These are phyloP conservation scores for Amblyraja radiata DNA, from an alignment of 2,797 vertebrate species.

Conservation along the genomic window DNA sequence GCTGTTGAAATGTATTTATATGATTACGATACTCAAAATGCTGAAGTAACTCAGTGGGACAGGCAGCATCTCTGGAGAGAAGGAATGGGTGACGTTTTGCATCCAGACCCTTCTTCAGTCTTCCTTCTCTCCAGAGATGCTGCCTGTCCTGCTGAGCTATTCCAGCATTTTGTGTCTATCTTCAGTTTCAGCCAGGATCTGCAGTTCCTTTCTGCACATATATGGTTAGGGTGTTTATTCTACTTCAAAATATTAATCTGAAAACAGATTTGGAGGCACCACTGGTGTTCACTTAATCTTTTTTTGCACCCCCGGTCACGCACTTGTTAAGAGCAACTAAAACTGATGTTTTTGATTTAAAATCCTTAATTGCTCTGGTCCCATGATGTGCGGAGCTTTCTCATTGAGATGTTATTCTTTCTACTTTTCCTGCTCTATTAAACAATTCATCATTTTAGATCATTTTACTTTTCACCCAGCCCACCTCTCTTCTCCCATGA, in stretches of 20 bases:
- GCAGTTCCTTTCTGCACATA: too few relatives aligned
- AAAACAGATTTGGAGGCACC: background rate
- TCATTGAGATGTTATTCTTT: background rate
- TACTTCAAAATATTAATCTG: background rate
- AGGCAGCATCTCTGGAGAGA: too few relatives aligned
- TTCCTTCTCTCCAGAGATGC: too few relatives aligned
- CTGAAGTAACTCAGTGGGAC: too few relatives aligned
- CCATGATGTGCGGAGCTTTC: background rate
- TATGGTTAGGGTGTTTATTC: background rate
- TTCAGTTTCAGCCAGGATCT: too few relatives aligned
- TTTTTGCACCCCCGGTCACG: background rate
- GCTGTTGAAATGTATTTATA: background rate
- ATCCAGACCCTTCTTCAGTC: too few relatives aligned
- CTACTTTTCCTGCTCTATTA: background rate
- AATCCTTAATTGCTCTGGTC: background rate
- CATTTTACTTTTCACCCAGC: background rate
- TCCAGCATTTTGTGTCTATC: too few relatives aligned
- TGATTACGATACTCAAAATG: too few relatives aligned
- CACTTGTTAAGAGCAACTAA: background rate
- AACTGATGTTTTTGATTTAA: background rate
- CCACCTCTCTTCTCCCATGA: background rate
- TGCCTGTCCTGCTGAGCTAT: too few relatives aligned
- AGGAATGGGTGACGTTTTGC: too few relatives aligned
- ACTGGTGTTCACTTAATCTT: background rate
- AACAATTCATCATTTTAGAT: background rate